Percentiles rank a stretch among this genome's conserved stretches.
phyloP scores from a whole-genome alignment of 2,888 invertebrate genomes.

The Prostheceraeus crozeri region DNA sequence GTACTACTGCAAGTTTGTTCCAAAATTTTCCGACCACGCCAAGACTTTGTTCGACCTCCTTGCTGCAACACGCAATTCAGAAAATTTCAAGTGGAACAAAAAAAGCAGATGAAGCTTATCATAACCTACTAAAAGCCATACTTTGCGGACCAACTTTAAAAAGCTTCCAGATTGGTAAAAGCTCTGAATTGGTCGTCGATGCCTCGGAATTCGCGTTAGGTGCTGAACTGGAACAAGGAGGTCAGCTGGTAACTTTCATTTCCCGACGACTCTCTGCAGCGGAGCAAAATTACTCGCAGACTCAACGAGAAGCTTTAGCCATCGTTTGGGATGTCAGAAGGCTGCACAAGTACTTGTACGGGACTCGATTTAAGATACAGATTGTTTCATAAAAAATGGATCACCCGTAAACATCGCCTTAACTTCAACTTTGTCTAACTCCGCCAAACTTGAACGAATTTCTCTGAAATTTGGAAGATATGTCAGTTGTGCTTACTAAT shows the following conservation, averaged over 20 bases:
- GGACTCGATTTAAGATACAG: conserved; percentile 17
- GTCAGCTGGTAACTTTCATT: conserved; percentile 4
- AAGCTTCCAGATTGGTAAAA: neutral
- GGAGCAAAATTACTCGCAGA: conserved; percentile 18
- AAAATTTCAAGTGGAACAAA: neutral
- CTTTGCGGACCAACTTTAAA: neutral
- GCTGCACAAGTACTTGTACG: neutral
- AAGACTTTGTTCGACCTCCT: neutral
- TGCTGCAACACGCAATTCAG: too few relatives aligned
- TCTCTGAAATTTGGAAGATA: too few relatives aligned
- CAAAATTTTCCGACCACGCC: neutral
- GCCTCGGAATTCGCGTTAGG: conserved; percentile 15
- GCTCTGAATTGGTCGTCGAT: conserved; percentile 2
- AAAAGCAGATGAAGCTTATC: neutral
- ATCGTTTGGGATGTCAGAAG: conserved; percentile 9
- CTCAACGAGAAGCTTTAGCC: conserved; percentile 3
- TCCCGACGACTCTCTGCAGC: neutral
- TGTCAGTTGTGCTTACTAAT: too few relatives aligned
- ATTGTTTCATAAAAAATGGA: too few relatives aligned
- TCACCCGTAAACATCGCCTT: too few relatives aligned
- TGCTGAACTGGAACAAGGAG: neutral
- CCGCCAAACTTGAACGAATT: too few relatives aligned
- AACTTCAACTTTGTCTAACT: too few relatives aligned
- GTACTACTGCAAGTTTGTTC: conserved; percentile 16
- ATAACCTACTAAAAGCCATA: neutral